Evolutionary conservation across 2,797 vertebrate genomes (phyloP).

Genomic region (Etheostoma perlongum): DNA sequence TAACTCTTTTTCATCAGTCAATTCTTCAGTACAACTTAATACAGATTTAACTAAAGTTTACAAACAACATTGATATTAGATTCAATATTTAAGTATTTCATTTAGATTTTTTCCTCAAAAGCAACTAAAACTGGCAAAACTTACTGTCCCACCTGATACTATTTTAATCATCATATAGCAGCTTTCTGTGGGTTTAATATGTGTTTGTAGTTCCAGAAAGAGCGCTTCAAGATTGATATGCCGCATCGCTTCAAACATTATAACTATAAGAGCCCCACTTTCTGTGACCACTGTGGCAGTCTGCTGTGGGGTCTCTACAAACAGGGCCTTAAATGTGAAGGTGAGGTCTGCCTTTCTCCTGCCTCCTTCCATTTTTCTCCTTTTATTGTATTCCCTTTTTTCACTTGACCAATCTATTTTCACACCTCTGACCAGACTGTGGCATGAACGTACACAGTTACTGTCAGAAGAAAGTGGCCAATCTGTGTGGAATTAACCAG

Average conservation of each 20-base stretch:
- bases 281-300: conserved; percentile 98
- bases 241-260: conserved; percentile 94
- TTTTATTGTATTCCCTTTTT: neutral
- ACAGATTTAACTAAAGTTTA: conserved; percentile 4
- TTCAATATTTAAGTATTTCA: neutral
- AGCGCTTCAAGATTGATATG: conserved; percentile 98
- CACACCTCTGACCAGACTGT: conserved; percentile 86
- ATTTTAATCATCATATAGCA: neutral
- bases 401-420: neutral
- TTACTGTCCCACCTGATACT: neutral
- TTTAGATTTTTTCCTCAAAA: neutral
- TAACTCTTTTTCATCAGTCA: neutral
- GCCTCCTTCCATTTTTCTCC: neutral
- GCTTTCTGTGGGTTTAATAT: conserved; percentile 18
- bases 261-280: conserved; percentile 98
- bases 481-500: conserved; percentile 98
- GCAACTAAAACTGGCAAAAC: neutral
- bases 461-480: conserved; percentile 95
- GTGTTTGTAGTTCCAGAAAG: conserved; percentile 93
- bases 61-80: neutral
- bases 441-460: conserved; percentile 94
- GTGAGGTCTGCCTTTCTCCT: conserved; percentile 68
- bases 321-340: conserved; percentile 98
- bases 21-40: conserved; percentile 9
- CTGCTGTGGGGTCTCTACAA: conserved; percentile 96